These are phyloP conservation scores for Caenorhabditis sulstoni DNA, from an alignment of 2,888 invertebrate species.

Conservation along the genomic window DNA sequence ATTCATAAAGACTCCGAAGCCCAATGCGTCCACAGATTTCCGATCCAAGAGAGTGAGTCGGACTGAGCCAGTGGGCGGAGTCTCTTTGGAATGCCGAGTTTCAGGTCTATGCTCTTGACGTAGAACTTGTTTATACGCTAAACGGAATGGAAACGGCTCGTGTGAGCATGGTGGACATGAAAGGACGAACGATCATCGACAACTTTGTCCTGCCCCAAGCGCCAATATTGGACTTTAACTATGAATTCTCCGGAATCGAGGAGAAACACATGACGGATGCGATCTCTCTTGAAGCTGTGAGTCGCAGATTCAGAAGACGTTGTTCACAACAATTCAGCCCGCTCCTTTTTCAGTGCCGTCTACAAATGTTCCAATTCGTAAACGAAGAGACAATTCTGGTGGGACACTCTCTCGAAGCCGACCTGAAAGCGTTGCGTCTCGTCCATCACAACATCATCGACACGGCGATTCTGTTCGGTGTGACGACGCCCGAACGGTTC, in stretches of 20 bases:
- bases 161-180: slow-evolving; percentile 35
- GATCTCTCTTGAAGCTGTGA: slow-evolving; percentile 27
- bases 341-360: slow-evolving; percentile 30
- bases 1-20: slow-evolving; percentile 68
- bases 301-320: background rate
- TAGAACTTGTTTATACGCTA: slow-evolving; percentile 34
- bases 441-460: slow-evolving; percentile 88
- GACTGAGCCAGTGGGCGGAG: too few species aligned
- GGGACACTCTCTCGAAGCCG: slow-evolving; percentile 97
- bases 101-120: slow-evolving; percentile 38
- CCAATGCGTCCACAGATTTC: slow-evolving; percentile 60
- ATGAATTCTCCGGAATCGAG: slow-evolving; percentile 18
- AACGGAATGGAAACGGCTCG: slow-evolving; percentile 43
- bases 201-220: slow-evolving; percentile 15
- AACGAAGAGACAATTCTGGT: slow-evolving; percentile 93
- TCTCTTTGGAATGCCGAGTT: too few species aligned
- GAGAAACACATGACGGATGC: slow-evolving; percentile 21
- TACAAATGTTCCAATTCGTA: slow-evolving; percentile 88
- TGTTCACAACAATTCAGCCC: too few species aligned
- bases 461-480: slow-evolving; percentile 83
- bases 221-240: slow-evolving; percentile 15
- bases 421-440: slow-evolving; percentile 85
- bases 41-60: slow-evolving; percentile 70
- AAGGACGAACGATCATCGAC: slow-evolving; percentile 26
- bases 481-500: too few species aligned